phyloP scores from a whole-genome alignment of 2,888 invertebrate species.

The Augiades crinisus region DNA sequence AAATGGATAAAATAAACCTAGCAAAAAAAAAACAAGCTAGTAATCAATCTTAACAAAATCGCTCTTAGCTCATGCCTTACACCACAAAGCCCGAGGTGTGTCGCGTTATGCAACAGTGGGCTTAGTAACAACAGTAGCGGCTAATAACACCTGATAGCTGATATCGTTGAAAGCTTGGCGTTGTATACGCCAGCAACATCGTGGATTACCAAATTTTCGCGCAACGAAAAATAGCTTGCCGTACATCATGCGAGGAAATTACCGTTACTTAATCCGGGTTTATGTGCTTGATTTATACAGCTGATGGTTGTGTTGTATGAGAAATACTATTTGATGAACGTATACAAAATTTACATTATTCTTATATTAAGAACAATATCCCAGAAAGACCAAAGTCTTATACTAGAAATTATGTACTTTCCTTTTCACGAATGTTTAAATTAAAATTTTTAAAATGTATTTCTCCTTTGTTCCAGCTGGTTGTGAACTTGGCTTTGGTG shows the following conservation, averaged over 20 bases:
- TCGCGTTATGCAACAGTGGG: slow-evolving; percentile 44
- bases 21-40: no score
- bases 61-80: slow-evolving; percentile 28
- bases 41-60: background rate
- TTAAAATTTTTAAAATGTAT: no score
- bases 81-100: slow-evolving; percentile 35
- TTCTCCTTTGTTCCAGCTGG: slow-evolving; percentile 82
- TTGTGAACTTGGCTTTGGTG: slow-evolving; percentile 90
- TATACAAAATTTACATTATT: no score
- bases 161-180: slow-evolving; percentile 26
- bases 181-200: slow-evolving; percentile 10
- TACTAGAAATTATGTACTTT: no score
- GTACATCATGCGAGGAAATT: slow-evolving; percentile 5
- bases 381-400: no score
- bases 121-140: slow-evolving; percentile 37
- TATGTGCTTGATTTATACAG: background rate
- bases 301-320: no score
- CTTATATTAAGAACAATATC: no score
- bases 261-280: background rate
- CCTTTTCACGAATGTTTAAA: no score
- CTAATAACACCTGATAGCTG: slow-evolving; percentile 39
- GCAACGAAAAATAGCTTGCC: slow-evolving; percentile 10
- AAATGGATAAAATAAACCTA: no score
- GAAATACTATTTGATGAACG: no score
- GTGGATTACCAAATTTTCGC: slow-evolving; percentile 13